Evolutionary conservation across 2,797 vertebrate species (phyloP).

Genomic region (Sebastes cheni): DNA sequence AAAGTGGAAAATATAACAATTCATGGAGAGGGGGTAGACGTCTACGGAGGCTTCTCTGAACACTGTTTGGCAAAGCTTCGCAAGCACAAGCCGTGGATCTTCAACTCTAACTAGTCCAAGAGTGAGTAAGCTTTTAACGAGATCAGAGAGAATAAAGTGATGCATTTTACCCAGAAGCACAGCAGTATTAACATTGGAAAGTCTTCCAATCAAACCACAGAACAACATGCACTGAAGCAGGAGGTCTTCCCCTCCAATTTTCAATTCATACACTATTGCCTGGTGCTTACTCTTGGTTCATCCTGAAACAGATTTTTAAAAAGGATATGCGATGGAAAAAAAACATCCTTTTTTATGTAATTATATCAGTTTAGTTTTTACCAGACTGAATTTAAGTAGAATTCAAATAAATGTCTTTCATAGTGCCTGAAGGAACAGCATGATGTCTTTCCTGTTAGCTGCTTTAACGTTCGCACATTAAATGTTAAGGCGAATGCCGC

Average conservation of each 20-base stretch:
- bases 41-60: conserved; percentile 43
- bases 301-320: background rate
- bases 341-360: background rate
- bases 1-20: conserved; percentile 50
- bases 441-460: background rate
- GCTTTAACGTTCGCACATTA: conserved; percentile 17
- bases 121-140: conserved; percentile 64
- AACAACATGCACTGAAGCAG: conserved; percentile 23
- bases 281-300: background rate
- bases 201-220: conserved; percentile 44
- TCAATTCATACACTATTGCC: conserved; percentile 11
- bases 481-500: conserved; percentile 38
- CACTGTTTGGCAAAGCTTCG: conserved; percentile 56
- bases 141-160: conserved; percentile 68
- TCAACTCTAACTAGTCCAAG: conserved; percentile 57
- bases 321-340: background rate
- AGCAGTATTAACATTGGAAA: conserved; percentile 33
- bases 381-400: conserved; percentile 1
- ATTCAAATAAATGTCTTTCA: conserved; percentile 11
- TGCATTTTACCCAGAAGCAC: conserved; percentile 56
- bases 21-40: conserved; percentile 27
- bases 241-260: conserved; percentile 25
- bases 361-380: conserved; percentile 13
- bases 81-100: conserved; percentile 42
- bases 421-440: background rate